Conservation (phyloP, 1,140 invertebrate species). For the Samia ricini region DNA sequence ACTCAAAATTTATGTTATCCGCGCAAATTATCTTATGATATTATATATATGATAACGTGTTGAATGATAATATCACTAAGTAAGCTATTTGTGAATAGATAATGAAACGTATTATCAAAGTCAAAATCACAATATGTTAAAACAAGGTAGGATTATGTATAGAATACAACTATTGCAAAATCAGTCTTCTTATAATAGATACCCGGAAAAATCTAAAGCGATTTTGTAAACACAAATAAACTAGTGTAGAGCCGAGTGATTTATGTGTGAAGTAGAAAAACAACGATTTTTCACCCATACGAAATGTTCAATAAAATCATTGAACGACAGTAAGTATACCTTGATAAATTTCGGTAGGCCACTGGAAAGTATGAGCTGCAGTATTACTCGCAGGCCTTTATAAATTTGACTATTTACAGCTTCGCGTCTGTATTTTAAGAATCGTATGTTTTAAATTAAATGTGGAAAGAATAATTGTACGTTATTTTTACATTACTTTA, state of each 20-base stretch:
- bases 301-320: conserved; percentile 10
- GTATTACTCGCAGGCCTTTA: not conserved
- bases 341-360: not conserved
- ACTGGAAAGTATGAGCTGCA: not conserved
- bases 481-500: not conserved
- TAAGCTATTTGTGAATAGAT: not conserved
- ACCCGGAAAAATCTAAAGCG: conserved; percentile 13
- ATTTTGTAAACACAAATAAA: conserved; percentile 14
- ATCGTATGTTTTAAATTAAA: not conserved
- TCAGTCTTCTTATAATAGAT: conserved; percentile 5
- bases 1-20: no score
- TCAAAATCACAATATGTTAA: not conserved
- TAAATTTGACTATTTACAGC: not conserved
- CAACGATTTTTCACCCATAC: conserved; percentile 7
- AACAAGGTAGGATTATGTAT: not conserved
- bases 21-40: no score
- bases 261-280: conserved; percentile 7
- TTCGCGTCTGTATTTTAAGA: conserved; percentile 1
- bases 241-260: conserved; percentile 11
- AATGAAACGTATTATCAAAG: not conserved
- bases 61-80: no score
- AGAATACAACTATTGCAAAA: not conserved
- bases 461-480: not conserved
- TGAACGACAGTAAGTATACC: conserved; percentile 7
- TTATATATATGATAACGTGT: no score